phyloP scores from a whole-genome alignment of 2,113 vertebrate species.

The Heloderma charlesbogerti region DNA sequence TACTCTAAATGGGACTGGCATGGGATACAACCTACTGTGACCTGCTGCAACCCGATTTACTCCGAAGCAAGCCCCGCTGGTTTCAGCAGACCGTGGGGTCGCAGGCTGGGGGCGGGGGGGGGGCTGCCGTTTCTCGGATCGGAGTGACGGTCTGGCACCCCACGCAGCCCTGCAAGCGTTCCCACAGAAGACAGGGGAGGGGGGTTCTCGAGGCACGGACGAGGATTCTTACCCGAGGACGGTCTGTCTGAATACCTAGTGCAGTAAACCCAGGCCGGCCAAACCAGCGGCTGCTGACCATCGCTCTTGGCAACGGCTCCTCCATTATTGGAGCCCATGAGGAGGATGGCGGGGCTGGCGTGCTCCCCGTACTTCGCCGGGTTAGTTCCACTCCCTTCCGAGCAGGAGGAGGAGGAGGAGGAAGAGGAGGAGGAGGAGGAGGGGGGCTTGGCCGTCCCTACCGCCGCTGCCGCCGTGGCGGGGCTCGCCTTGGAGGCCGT shows the following conservation, averaged over 20 bases:
- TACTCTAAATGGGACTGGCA: too few species aligned
- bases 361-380: conserved; percentile 86
- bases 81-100: not conserved
- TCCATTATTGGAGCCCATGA: conserved; percentile 85
- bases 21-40: too few species aligned
- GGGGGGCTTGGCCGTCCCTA: conserved; percentile 71
- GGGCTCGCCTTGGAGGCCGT: conserved; percentile 75
- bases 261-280: conserved; percentile 99
- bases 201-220: not conserved
- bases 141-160: not conserved
- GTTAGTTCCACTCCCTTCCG: conserved; percentile 77
- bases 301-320: conserved; percentile 81
- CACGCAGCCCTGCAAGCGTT: not conserved
- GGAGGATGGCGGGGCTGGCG: conserved; percentile 83
- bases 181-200: not conserved
- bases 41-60: not conserved
- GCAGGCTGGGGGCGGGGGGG: too few species aligned
- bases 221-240: conserved; percentile 93
- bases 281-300: conserved; percentile 86
- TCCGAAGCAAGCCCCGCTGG: not conserved
- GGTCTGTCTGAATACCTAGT: conserved; percentile 97
- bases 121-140: not conserved
- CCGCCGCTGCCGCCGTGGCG: conserved; percentile 71
- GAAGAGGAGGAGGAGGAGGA: conserved; percentile 32
- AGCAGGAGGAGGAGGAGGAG: conserved; percentile 44